These are phyloP conservation scores for Spatula versicolor DNA, from an alignment of 2,797 vertebrate species.

Conservation along the genomic window DNA sequence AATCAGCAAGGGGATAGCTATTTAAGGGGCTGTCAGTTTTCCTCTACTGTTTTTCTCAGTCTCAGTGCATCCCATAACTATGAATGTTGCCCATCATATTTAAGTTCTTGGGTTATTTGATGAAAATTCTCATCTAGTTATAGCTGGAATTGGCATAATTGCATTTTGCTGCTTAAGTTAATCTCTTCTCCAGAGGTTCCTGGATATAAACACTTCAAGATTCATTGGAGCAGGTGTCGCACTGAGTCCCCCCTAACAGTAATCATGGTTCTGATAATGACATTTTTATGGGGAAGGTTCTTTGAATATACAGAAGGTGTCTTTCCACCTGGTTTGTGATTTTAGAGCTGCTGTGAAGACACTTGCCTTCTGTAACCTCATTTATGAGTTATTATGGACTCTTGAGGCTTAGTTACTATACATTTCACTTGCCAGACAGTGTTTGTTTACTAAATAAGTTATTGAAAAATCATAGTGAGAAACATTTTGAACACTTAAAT, in stretches of 20 bases:
- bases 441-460: not conserved
- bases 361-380: not conserved
- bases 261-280: not conserved
- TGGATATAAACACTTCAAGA: not conserved
- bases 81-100: not conserved
- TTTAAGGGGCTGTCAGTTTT: not conserved
- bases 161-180: constrained; percentile 5
- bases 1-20: not conserved
- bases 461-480: not conserved
- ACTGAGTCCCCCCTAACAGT: not conserved
- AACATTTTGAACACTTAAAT: not conserved
- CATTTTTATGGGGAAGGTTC: not conserved
- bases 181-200: not conserved
- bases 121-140: not conserved
- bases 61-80: not conserved
- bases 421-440: not conserved
- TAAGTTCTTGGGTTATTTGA: not conserved
- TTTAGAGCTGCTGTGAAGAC: not conserved
- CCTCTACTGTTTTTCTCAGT: not conserved
- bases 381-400: not conserved
- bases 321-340: not conserved
- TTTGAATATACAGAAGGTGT: not conserved
- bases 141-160: not conserved
- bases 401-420: not conserved
- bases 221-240: not conserved